Evolutionary conservation across 2,888 invertebrate species (phyloP).

Genomic region (Lampropteryx suffumata): DNA sequence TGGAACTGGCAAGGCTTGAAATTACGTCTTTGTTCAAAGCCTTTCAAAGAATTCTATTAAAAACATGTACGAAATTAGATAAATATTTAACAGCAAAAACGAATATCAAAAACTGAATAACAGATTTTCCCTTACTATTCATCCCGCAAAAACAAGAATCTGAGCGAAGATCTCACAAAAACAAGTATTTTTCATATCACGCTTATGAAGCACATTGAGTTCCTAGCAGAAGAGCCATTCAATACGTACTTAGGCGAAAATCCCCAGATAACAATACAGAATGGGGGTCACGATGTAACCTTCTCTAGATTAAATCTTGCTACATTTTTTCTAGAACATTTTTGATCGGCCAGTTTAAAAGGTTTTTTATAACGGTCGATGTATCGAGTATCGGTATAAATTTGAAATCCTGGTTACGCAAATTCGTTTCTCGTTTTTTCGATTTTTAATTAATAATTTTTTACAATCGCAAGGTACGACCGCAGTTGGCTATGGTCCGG

Average conservation of each 20-base stretch:
- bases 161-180: conserved; percentile 25
- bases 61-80: neutral
- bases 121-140: conserved; percentile 21
- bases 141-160: conserved; percentile 29
- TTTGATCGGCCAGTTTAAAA: conserved; percentile 10
- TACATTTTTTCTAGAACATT: conserved; percentile 29
- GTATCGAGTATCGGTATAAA: no score
- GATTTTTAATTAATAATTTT: no score
- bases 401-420: no score
- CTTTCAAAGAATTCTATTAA: no score
- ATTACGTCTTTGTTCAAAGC: no score
- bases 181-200: conserved; percentile 32
- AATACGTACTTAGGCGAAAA: conserved; percentile 33
- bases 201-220: conserved; percentile 23
- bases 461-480: no score
- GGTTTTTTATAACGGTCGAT: no score
- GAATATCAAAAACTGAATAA: conserved; percentile 8
- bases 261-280: conserved; percentile 34
- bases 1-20: no score
- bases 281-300: conserved; percentile 26
- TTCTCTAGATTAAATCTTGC: conserved; percentile 30
- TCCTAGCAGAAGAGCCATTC: conserved; percentile 26
- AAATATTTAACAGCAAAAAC: no score
- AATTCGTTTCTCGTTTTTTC: no score
- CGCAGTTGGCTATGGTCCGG: no score